phyloP scores from a whole-genome alignment of 2,888 invertebrate species.

The Ichneumoninae sp. region DNA sequence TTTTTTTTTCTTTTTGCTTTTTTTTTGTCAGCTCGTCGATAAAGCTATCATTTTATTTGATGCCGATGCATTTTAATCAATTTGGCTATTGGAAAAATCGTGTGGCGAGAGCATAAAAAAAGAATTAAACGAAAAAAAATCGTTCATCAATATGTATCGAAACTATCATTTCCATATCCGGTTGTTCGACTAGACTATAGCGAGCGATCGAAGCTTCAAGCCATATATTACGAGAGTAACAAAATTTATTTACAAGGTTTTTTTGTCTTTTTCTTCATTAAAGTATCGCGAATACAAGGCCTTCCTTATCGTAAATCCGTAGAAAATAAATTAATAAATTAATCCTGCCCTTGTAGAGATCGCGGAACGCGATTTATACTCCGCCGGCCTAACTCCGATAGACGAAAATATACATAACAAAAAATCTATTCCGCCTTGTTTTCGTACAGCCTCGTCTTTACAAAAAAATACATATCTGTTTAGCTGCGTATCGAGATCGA shows the following conservation, averaged over 20 bases:
- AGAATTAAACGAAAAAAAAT: background rate
- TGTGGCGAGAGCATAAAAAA: slow-evolving; percentile 24
- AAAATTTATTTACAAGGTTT: slow-evolving; percentile 68
- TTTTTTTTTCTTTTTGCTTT: background rate
- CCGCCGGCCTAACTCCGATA: slow-evolving; percentile 31
- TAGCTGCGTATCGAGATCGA: slow-evolving; percentile 40
- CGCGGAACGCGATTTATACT: slow-evolving; percentile 17
- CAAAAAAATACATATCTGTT: slow-evolving; percentile 46
- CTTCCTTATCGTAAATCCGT: slow-evolving; percentile 54
- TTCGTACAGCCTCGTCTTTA: slow-evolving; percentile 23
- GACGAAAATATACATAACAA: slow-evolving; percentile 54
- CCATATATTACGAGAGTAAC: slow-evolving; percentile 66
- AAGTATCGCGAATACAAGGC: slow-evolving; percentile 61
- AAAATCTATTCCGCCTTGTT: slow-evolving; percentile 30
- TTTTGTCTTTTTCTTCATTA: slow-evolving; percentile 65
- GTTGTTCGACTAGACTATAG: slow-evolving; percentile 79
- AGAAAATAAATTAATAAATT: slow-evolving; percentile 72
- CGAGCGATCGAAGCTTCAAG: slow-evolving; percentile 77
- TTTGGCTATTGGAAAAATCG: slow-evolving; percentile 39
- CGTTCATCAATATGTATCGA: slow-evolving; percentile 56
- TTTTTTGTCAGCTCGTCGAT: slow-evolving; percentile 49
- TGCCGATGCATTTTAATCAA: slow-evolving; percentile 32
- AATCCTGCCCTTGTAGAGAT: slow-evolving; percentile 51
- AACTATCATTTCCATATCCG: slow-evolving; percentile 62
- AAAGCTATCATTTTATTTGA: slow-evolving; percentile 26